A percentile compares a stretch with the other conserved stretches of the same genome.
phyloP scores from a whole-genome alignment of 2,888 invertebrate genomes.

The Anthophora plumipes region DNA sequence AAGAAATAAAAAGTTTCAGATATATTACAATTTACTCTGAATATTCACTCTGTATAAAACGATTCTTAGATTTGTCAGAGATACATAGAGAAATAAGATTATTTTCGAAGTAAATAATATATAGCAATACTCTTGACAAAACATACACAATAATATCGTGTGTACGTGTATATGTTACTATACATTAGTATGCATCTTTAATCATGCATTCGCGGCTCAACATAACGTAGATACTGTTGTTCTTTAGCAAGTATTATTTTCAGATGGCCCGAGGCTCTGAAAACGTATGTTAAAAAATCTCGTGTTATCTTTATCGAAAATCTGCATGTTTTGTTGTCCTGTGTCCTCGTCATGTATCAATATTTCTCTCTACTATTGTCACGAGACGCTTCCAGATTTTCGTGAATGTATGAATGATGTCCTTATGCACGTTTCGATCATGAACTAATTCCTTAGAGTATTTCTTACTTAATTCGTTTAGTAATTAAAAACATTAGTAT shows the following conservation, averaged over 20 bases:
- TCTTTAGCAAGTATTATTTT: conserved; percentile 80
- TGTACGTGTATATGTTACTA: conserved; percentile 17
- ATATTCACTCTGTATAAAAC: neutral
- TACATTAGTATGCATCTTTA: conserved; percentile 54
- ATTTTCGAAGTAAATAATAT: conserved; percentile 19
- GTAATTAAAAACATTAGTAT: neutral
- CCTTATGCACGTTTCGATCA: conserved; percentile 26
- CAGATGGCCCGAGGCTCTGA: conserved; percentile 84
- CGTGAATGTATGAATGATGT: conserved; percentile 1
- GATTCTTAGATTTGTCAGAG: neutral
- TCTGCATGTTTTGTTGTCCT: conserved; percentile 63
- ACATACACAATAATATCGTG: conserved; percentile 27
- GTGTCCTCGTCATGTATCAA: conserved; percentile 18
- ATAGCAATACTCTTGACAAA: conserved; percentile 10
- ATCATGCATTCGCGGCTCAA: conserved; percentile 58
- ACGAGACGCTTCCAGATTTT: conserved; percentile 29
- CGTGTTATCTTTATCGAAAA: conserved; percentile 52
- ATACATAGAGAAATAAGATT: neutral
- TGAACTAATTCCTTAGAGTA: too few relatives aligned
- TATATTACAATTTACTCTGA: neutral
- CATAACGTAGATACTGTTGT: conserved; percentile 66
- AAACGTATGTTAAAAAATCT: conserved; percentile 81
- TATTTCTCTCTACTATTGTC: neutral
- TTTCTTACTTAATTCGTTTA: neutral
- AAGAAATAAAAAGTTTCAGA: neutral